phyloP scores from a whole-genome alignment of 2,113 vertebrate genomes.

The Myrmophylax atrothorax region DNA sequence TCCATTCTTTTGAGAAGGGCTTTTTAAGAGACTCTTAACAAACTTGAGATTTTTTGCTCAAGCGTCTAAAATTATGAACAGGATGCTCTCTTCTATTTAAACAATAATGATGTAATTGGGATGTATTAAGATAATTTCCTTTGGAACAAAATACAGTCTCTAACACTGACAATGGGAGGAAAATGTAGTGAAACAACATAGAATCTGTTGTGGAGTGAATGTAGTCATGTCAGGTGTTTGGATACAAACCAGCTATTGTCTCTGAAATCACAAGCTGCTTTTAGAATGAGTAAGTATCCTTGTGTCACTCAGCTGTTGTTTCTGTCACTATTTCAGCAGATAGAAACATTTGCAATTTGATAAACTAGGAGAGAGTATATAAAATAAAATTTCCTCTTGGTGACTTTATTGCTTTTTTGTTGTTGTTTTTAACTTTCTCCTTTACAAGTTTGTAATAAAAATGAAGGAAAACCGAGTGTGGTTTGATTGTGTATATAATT shows the following conservation, averaged over 20 bases:
- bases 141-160: slow-evolving; percentile 66
- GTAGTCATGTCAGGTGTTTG: slow-evolving; percentile 61
- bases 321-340: neutral
- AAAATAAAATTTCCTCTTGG: neutral
- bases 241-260: slow-evolving; percentile 70
- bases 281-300: neutral
- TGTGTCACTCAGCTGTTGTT: neutral
- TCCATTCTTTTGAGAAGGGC: neutral
- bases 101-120: neutral
- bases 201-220: slow-evolving; percentile 35
- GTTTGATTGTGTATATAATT: neutral
- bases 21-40: neutral
- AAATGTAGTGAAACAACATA: slow-evolving; percentile 68
- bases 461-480: neutral
- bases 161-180: slow-evolving; percentile 78
- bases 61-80: neutral
- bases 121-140: slow-evolving; percentile 68
- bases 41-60: slow-evolving; percentile 15
- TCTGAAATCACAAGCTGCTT: neutral
- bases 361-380: neutral
- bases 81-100: slow-evolving; percentile 40
- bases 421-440: neutral
- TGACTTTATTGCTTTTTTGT: neutral
- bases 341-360: neutral
- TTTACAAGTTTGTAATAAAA: neutral